Percentiles rank a stretch among this genome's conserved stretches.
phyloP scores from a whole-genome alignment of 2,797 vertebrate species.

The Sebastes miniatus region DNA sequence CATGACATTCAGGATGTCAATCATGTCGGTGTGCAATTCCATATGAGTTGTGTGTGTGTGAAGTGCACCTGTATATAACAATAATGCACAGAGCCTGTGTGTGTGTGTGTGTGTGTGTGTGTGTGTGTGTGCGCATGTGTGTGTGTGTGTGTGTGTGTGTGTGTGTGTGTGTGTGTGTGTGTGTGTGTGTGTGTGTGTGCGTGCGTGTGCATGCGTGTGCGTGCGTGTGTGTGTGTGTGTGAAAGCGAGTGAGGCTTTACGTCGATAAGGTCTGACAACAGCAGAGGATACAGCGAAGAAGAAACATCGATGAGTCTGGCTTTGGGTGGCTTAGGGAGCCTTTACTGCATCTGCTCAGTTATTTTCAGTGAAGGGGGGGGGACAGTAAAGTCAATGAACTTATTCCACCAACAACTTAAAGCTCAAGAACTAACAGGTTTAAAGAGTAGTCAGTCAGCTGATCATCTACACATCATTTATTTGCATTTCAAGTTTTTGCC shows the following conservation, averaged over 20 bases:
- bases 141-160: too few species aligned
- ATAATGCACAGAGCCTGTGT: background rate
- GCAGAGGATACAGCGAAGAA: background rate
- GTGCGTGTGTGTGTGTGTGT: background rate
- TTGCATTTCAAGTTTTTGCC: background rate
- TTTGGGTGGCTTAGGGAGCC: background rate
- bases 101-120: too few species aligned
- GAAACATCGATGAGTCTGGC: background rate
- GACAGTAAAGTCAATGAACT: background rate
- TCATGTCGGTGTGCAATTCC: too few species aligned
- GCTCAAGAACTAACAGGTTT: background rate
- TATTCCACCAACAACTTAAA: background rate
- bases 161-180: too few species aligned
- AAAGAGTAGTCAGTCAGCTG: background rate
- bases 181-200: accelerated
- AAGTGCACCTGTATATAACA: background rate
- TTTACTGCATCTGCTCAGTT: background rate
- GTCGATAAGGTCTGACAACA: constrained; percentile 3
- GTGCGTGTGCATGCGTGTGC: accelerated
- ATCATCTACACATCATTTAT: background rate
- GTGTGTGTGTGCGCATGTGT: too few species aligned
- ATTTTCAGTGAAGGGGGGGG: background rate
- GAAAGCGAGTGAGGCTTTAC: background rate
- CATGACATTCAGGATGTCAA: background rate
- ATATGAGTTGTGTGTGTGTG: background rate